Evolutionary conservation across 2,888 invertebrate species (phyloP), one percentile per base, ranked within the genome.

Genomic region (Dicroscelio sp.): DNA sequence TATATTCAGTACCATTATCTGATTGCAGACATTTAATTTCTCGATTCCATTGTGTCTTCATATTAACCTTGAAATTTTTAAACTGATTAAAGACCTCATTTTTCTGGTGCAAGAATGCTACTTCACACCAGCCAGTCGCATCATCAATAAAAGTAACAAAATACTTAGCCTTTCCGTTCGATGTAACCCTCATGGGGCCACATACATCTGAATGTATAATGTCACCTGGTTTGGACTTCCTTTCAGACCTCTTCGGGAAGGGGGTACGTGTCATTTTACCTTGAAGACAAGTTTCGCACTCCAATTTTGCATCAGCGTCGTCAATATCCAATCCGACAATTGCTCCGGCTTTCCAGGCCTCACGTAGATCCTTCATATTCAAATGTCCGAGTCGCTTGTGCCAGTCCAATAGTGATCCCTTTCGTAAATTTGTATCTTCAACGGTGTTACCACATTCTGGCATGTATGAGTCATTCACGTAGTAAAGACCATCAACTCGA

Each of bases 21-120:
- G 93, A 88, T 58, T 90, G 92, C 8, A 94, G 27, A 35, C n/a
- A 76, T 58, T 92, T 92, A 5, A 93, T 87, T 65, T 85, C 92
- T 12, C 69, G 84, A 12, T 76, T 80, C 12, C 58, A 80, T 12
- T 90, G 80, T 8, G 67, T 93, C 78, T 92, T 91, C 0, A 91
- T 79, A 33, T 86, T 80, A 1, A 20, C 63, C 60, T 92, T 90
- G 73, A 78, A 92, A 12, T 79, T 58, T 48, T 86, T 55, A 31
- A 93, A 93, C 60, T 73, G 75, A 14, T 58, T 14, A 6, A 92
- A 78, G 17, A 86, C 91, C 23, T 86, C 78, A 30, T 33, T 79
- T 33, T 86, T 86, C n/a, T 60, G 58, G 12, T 30, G 69, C n/a
- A 86, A 2, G 23, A 86, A 79, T 2, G 71, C 60, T 12, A 86